These are phyloP conservation scores for Pantherophis alleghaniensis DNA, from an alignment of 2,797 vertebrate species.

Conservation along the genomic window DNA sequence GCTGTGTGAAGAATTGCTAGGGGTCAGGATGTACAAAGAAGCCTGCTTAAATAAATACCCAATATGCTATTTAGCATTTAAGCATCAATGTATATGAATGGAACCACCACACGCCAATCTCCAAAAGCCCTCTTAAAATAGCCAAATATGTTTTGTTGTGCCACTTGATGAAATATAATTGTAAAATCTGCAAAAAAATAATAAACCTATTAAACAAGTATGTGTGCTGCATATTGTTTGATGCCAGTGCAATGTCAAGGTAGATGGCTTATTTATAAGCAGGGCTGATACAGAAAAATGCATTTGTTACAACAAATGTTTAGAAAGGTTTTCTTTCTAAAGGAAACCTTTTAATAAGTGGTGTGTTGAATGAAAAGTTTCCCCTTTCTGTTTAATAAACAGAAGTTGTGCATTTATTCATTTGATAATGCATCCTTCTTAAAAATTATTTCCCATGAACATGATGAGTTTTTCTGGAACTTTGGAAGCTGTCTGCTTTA, in stretches of 20 bases:
- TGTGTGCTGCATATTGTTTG: constrained; percentile 63
- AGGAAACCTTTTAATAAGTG: constrained; percentile 55
- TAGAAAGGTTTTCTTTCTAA: constrained; percentile 17
- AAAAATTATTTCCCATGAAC: not conserved
- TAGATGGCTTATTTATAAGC: constrained; percentile 56
- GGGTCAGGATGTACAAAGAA: constrained; percentile 66
- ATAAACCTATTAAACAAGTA: constrained; percentile 74
- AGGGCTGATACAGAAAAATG: constrained; percentile 56
- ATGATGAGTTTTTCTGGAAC: not conserved
- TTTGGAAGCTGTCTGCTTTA: not conserved
- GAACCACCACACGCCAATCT: constrained; percentile 64
- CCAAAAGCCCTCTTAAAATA: constrained; percentile 64
- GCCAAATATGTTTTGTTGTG: constrained; percentile 68
- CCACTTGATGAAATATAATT: constrained; percentile 67
- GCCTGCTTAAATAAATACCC: constrained; percentile 72
- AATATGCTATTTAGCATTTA: constrained; percentile 73
- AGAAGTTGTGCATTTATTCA: constrained; percentile 5
- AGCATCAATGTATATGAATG: constrained; percentile 66
- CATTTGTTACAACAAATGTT: constrained; percentile 43
- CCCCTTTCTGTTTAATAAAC: not conserved
- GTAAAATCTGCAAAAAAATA: constrained; percentile 63
- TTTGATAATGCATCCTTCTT: not conserved
- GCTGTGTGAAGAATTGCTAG: constrained; percentile 74
- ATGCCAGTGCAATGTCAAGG: constrained; percentile 53
- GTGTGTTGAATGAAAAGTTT: constrained; percentile 33